Conservation (phyloP, 1,140 invertebrate genomes). For the Magallana angulata region DNA sequence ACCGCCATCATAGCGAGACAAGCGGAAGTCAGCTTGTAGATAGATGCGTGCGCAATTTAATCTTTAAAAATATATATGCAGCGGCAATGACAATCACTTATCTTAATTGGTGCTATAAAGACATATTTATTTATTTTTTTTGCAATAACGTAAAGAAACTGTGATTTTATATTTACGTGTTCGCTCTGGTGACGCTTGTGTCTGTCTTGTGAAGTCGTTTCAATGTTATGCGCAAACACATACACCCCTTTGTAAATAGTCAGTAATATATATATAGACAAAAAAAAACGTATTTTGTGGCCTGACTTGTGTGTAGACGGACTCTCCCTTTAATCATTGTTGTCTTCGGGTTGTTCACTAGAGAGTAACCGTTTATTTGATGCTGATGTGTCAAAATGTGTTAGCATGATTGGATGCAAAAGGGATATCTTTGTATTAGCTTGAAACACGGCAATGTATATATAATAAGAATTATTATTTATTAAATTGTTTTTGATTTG, state of each 20-base stretch:
- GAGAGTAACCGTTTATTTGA: constrained; percentile 4
- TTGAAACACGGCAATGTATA: constrained; percentile 11
- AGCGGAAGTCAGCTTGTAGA: constrained; percentile 13
- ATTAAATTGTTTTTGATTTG: constrained; percentile 13
- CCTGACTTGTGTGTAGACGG: constrained; percentile 29
- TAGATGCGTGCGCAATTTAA: constrained; percentile 14
- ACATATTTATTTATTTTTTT: neutral
- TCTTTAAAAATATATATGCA: neutral
- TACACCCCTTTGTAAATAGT: constrained; percentile 9
- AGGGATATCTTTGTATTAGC: neutral
- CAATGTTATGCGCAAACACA: constrained; percentile 18
- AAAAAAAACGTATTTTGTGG: neutral
- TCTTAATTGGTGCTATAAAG: neutral
- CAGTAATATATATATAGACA: neutral
- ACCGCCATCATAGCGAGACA: neutral
- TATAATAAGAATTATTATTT: neutral
- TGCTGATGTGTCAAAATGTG: constrained; percentile 28
- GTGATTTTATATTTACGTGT: neutral
- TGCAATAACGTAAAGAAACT: neutral
- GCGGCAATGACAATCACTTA: neutral
- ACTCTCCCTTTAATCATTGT: constrained; percentile 15
- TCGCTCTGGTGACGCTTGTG: constrained; percentile 15
- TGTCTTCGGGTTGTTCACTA: constrained; percentile 19
- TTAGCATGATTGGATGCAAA: constrained; percentile 27
- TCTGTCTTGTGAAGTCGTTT: constrained; percentile 21